Base-by-base conservation (phyloP, 2,113 vertebrate genomes). In the Geococcyx californianus region DNA sequence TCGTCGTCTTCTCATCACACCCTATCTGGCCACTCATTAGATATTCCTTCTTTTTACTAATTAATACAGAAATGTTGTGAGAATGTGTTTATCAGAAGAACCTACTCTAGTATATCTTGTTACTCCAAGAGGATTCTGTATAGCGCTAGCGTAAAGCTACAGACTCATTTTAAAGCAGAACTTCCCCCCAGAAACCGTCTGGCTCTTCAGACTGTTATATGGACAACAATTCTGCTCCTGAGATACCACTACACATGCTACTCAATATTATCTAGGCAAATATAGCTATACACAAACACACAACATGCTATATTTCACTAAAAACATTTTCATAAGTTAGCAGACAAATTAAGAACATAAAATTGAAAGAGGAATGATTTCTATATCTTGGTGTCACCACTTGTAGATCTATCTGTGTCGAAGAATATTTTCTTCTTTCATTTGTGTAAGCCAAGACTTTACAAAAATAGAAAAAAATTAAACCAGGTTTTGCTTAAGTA, bases 381-480 rank as follows among this genome's bases (percentile, higher is more conserved):
- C 78, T 63, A 31, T 47, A 81, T 69, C 44, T 73, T 13, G 2
- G 16, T 77, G 75, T 40, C 54, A 23, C 51, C 91, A 94, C 20
- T 73, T 40, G 6, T 33, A 59, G 49, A 80, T 64, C 40, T 67
- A 60, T 51, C 64, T 81, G 45, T 47, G 10, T 51, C 23, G 84
- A 78, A 70, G 38, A 81, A 45, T 59, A 66, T 42, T 87, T 78
- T 87, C 45, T 72, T 79, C 68, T 85, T 81, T 58, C 38, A 86
- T 25, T 26, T 84, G 34, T 3, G 0, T 15, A 94, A 13, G 6
- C 36, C 23, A 94, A 94, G 84, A 85, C 72, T 88, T 88, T 83
- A 93, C 84, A 96, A 66, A 95, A 94, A 49, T 59, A 89, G 84
- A 84, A 96, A 84, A 96, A 95, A 96, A 89, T n/a, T 81, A 93